Evolutionary conservation across 2,113 vertebrate genomes (phyloP).

Genomic region (Polypterus senegalus): DNA sequence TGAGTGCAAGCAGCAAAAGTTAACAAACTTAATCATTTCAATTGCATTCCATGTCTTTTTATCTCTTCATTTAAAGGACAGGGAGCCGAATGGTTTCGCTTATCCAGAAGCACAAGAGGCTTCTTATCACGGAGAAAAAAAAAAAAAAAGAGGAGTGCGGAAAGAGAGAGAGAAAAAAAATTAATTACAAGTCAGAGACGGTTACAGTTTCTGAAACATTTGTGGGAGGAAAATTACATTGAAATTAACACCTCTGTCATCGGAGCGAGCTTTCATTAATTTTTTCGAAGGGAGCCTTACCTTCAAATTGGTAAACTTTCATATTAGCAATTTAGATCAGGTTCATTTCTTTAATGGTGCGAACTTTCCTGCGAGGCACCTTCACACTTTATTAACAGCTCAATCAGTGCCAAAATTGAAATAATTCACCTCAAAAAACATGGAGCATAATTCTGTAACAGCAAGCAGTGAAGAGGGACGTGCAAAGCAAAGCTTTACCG

Average conservation of each 20-base stretch:
- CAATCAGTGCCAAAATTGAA: constrained; percentile 52
- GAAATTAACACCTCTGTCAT: constrained; percentile 67
- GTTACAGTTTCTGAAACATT: constrained; percentile 55
- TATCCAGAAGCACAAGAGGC: constrained; percentile 20
- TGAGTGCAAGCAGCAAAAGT: no score
- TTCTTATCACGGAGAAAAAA: constrained; percentile 29
- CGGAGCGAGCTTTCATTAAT: constrained; percentile 66
- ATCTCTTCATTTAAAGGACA: constrained; percentile 17
- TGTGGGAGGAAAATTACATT: constrained; percentile 59
- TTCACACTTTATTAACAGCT: constrained; percentile 77
- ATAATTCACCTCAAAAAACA: constrained; percentile 46
- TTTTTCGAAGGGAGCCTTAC: constrained; percentile 55
- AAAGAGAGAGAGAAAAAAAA: constrained; percentile 53
- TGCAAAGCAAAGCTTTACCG: no score
- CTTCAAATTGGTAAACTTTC: constrained; percentile 51
- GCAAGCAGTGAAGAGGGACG: no score
- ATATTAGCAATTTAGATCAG: constrained; percentile 57
- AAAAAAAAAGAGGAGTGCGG: constrained; percentile 31
- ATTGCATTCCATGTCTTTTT: constrained; percentile 13
- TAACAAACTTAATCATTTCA: no score
- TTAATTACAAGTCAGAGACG: constrained; percentile 68
- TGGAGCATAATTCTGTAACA: background rate
- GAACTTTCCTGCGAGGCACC: constrained; percentile 52
- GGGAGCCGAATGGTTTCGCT: constrained; percentile 15
- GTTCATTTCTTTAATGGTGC: constrained; percentile 48